Percentiles rank a stretch among this genome's conserved stretches.
phyloP scores from a whole-genome alignment of 2,797 vertebrate genomes.

The Lutjanus argentimaculatus region DNA sequence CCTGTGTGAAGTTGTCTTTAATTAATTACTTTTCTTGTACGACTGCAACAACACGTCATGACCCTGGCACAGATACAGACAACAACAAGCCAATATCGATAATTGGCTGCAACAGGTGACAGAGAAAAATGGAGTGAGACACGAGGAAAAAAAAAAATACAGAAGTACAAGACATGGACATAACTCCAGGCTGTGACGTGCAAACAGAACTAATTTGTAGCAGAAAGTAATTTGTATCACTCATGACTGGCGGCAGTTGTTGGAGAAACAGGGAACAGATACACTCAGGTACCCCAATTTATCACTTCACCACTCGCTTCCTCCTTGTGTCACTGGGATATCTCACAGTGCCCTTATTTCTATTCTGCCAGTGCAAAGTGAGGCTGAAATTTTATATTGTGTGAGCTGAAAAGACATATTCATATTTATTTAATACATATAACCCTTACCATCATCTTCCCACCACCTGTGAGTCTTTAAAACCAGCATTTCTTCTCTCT shows the following conservation, averaged over 20 bases:
- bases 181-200: conserved; percentile 72
- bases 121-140: conserved; percentile 73
- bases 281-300: conserved; percentile 71
- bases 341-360: conserved; percentile 43
- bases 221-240: conserved; percentile 82
- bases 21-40: conserved; percentile 69
- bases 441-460: not conserved
- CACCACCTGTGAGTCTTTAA: not conserved
- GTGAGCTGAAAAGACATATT: conserved; percentile 7
- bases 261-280: conserved; percentile 73
- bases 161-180: conserved; percentile 71
- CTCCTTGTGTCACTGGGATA: conserved; percentile 37
- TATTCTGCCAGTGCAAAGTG: conserved; percentile 17
- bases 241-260: conserved; percentile 76
- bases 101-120: conserved; percentile 81
- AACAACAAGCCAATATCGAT: conserved; percentile 72
- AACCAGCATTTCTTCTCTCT: not conserved
- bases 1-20: conserved; percentile 52
- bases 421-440: not conserved
- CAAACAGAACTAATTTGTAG: conserved; percentile 82
- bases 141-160: conserved; percentile 26
- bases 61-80: conserved; percentile 68
- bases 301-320: conserved; percentile 68
- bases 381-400: conserved; percentile 1
- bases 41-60: conserved; percentile 63